Conservation (phyloP, 2,797 vertebrate genomes). For the Pteronotus mesoamericanus region DNA sequence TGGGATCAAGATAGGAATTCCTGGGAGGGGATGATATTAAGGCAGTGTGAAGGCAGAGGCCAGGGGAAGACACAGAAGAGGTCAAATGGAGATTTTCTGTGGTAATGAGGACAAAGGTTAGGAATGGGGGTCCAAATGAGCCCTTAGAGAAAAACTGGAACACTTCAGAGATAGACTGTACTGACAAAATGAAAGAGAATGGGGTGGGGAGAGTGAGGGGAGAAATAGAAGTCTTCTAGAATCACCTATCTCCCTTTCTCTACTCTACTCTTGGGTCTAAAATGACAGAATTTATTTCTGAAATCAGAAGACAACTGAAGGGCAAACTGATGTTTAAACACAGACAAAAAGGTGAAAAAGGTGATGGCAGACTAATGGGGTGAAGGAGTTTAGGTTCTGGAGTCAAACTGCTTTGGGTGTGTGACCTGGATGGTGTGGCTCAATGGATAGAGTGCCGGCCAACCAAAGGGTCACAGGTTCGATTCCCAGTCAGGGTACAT, state of each 20-base stretch:
- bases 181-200: not conserved
- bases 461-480: too few relatives aligned
- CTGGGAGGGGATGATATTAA: not conserved
- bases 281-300: conserved; percentile 32
- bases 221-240: not conserved
- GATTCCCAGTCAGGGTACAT: too few relatives aligned
- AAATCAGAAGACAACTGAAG: not conserved
- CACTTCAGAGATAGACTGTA: not conserved
- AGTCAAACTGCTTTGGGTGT: not conserved
- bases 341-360: not conserved
- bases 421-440: too few relatives aligned
- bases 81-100: not conserved
- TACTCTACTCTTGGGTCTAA: not conserved
- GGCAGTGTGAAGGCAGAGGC: not conserved
- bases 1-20: not conserved
- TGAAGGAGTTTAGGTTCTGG: not conserved
- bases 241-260: not conserved
- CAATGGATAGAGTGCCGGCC: too few relatives aligned
- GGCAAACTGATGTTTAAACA: not conserved
- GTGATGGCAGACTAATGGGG: not conserved
- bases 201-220: not conserved
- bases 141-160: not conserved
- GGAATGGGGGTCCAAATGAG: not conserved
- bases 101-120: not conserved
- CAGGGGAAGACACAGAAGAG: not conserved